Evolutionary conservation across 2,888 invertebrate genomes (phyloP).

Genomic region (Strigamia transsilvanica): DNA sequence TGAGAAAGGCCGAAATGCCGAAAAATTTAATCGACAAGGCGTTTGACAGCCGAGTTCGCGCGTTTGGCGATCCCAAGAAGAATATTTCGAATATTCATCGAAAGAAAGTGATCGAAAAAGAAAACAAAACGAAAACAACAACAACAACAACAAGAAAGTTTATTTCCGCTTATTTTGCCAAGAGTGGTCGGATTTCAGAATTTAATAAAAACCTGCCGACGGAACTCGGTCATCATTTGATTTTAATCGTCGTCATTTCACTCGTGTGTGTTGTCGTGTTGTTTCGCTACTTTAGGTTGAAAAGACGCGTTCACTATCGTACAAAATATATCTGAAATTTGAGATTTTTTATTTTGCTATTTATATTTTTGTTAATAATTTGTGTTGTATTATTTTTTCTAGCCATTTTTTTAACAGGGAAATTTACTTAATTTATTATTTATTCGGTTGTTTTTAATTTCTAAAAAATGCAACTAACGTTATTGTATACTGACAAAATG

Average conservation of each 20-base stretch:
- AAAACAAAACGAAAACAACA: not conserved
- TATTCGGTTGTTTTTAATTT: not conserved
- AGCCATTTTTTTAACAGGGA: not conserved
- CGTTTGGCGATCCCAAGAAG: not conserved
- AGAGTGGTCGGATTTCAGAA: not conserved
- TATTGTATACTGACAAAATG: not conserved
- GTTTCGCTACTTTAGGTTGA: conserved; percentile 9
- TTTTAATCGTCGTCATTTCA: conserved; percentile 53
- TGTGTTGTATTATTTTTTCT: not conserved
- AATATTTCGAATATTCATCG: not conserved
- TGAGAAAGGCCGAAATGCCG: conserved; percentile 51
- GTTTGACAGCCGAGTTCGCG: conserved; percentile 7
- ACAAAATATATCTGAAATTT: not conserved
- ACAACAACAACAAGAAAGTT: no score
- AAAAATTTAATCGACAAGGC: conserved; percentile 55
- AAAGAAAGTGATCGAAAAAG: not conserved
- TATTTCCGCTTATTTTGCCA: not conserved
- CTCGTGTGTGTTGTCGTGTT: conserved; percentile 50
- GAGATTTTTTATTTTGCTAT: not conserved
- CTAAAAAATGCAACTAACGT: not conserved
- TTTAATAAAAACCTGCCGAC: conserved; percentile 36
- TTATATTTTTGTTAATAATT: not conserved
- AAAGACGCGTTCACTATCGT: not conserved
- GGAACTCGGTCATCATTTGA: conserved; percentile 54
- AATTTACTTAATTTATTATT: not conserved